Base-by-base conservation (phyloP, 2,888 invertebrate species). In the Portevinia maculata region DNA sequence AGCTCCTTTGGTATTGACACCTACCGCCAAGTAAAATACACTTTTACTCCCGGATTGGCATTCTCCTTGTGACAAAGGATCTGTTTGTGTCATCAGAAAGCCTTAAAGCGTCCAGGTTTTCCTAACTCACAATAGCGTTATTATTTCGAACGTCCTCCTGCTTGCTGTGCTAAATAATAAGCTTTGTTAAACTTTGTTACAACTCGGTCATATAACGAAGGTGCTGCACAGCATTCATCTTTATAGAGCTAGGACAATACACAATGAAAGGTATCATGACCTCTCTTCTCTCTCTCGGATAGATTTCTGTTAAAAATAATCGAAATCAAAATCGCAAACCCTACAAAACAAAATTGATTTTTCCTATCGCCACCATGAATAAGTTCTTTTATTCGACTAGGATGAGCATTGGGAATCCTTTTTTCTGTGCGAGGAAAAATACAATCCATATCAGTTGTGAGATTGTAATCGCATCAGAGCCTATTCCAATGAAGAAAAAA, bases 321-420 rank as follows among this genome's bases (percentile, higher is more conserved):
- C 37, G 48, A 70, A 70, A 70, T 71, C 81, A 71, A 83, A 76
- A 81, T 71, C 65, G 65, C 48, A 76, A 81, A 65, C 70, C 53
- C 19, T 75, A 53, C 70, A 75, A 75, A 81, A 81, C 69, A 71
- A 83, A 76, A 83, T 83, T 83, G 81, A 83, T 83, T 83, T 71
- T 67, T 71, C 65, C 70, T 60, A 70, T 39, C 65, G 48, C 59
- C 39, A 30, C 50, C 41, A 39, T 15, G 30, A 24, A 8, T 3
- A 57, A 15, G 19, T 50, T 70, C 48, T 44, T 59, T 78, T 78
- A 55, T 78, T 17, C 59, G 2, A 15, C 8, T 32, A 57, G 24
- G 32, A 37, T 53, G 44, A 50, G 53, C 5, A 34, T 39, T 24
- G 39, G 39, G 17, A 37, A 37, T 30, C 32, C 32, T 53, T 44